These are phyloP conservation scores for Eciton burchellii DNA, from an alignment of 1,140 invertebrate species.

Conservation along the genomic window DNA sequence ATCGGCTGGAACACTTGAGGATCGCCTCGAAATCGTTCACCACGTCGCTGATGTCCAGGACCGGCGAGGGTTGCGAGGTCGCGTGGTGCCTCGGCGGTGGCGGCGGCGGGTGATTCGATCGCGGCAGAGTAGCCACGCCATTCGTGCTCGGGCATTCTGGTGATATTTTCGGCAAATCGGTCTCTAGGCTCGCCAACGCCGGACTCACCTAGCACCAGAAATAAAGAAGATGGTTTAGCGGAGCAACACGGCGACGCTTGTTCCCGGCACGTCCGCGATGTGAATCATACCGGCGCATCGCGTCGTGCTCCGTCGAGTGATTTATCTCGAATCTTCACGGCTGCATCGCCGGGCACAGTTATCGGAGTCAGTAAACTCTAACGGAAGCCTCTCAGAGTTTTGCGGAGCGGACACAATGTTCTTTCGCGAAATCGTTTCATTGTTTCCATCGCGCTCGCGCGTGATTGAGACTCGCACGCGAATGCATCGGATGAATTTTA, in stretches of 20 bases:
- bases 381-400: neutral
- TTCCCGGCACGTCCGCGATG: neutral
- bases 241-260: neutral
- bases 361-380: constrained; percentile 38
- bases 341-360: constrained; percentile 14
- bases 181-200: constrained; percentile 72
- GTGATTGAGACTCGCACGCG: no score
- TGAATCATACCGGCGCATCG: constrained; percentile 1
- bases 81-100: constrained; percentile 17
- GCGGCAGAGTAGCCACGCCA: constrained; percentile 63
- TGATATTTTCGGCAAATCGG: constrained; percentile 77
- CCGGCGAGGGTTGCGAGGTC: constrained; percentile 62
- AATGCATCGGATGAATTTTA: no score
- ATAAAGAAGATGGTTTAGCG: constrained; percentile 45
- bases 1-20: constrained; percentile 85
- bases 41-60: constrained; percentile 87
- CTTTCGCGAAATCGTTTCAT: neutral
- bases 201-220: constrained; percentile 77
- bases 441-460: neutral
- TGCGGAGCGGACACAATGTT: neutral
- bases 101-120: constrained; percentile 62
- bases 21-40: constrained; percentile 92
- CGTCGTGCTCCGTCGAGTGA: constrained; percentile 12
- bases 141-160: constrained; percentile 76
- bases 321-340: constrained; percentile 44